phyloP scores from a whole-genome alignment of 1,140 invertebrate genomes.

The Drosophila navojoa region DNA sequence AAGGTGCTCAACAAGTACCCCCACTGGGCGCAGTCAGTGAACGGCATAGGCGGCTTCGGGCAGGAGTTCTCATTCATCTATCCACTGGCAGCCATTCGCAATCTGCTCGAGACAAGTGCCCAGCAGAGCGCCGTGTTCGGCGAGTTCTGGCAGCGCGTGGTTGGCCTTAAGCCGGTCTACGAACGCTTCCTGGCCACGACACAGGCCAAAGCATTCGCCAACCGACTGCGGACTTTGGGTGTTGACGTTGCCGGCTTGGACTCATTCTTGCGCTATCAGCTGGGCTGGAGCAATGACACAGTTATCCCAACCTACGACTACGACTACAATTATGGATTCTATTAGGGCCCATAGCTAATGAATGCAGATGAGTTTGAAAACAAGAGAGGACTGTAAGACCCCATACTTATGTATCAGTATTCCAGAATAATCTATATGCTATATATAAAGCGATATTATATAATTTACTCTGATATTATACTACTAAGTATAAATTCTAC shows the following conservation, averaged over 20 bases:
- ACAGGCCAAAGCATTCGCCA: conserved; percentile 14
- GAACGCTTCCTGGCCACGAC: conserved; percentile 61
- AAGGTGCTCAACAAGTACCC: conserved; percentile 72
- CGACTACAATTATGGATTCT: conserved; percentile 46
- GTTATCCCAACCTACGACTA: not conserved
- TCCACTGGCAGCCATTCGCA: conserved; percentile 50
- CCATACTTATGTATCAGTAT: not conserved
- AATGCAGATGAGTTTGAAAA: no score
- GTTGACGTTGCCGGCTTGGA: conserved; percentile 54
- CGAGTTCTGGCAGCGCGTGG: conserved; percentile 66
- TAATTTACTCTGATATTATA: no score
- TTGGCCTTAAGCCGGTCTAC: conserved; percentile 61
- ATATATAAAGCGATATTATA: no score
- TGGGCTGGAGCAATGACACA: conserved; percentile 63
- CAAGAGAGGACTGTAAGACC: not conserved
- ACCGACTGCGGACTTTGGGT: conserved; percentile 48
- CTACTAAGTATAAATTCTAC: no score
- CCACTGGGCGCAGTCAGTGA: conserved; percentile 59
- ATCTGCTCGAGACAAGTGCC: conserved; percentile 56
- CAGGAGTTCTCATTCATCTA: conserved; percentile 59
- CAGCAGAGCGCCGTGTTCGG: conserved; percentile 46
- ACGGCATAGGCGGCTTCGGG: conserved; percentile 65
- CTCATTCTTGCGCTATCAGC: conserved; percentile 50
- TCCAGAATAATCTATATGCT: not conserved
- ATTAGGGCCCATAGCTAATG: not conserved